phyloP scores from a whole-genome alignment of 2,113 vertebrate genomes.

The Glaucidium brasilianum region DNA sequence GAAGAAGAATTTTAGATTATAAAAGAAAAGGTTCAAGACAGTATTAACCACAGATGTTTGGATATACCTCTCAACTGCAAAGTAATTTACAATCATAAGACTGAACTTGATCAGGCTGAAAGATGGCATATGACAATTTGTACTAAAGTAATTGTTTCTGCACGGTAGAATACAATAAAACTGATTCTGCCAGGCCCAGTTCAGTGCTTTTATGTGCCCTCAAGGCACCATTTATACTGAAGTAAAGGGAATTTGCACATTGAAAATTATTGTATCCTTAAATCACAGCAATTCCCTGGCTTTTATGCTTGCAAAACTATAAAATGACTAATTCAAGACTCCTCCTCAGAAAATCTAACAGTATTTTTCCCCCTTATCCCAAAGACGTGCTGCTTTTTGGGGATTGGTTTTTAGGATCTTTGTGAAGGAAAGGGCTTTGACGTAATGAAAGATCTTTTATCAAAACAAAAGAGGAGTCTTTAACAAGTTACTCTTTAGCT shows the following conservation, averaged over 20 bases:
- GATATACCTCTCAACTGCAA: not conserved
- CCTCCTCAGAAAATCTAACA: not conserved
- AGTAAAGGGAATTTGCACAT: not conserved
- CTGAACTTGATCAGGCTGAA: conserved; percentile 26
- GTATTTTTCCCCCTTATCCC: not conserved
- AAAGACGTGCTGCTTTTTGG: not conserved
- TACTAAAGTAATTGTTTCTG: conserved; percentile 36
- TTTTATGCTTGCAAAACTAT: not conserved
- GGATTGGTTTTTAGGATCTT: not conserved
- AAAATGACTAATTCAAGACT: not conserved
- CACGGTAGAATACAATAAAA: conserved; percentile 56
- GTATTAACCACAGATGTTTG: not conserved
- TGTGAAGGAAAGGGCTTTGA: not conserved
- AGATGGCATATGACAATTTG: conserved; percentile 27
- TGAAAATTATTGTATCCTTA: conserved; percentile 32
- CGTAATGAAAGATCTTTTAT: conserved; percentile 3
- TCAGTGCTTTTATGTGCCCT: conserved; percentile 41
- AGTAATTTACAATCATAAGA: not conserved
- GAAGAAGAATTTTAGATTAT: not conserved
- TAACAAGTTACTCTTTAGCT: not conserved
- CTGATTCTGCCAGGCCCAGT: conserved; percentile 23
- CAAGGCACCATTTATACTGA: conserved; percentile 18
- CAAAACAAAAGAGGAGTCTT: not conserved
- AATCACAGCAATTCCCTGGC: conserved; percentile 15
- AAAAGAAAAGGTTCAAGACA: not conserved